Conservation (phyloP, 2,888 invertebrate genomes). For the Athripsodes cinereus region DNA sequence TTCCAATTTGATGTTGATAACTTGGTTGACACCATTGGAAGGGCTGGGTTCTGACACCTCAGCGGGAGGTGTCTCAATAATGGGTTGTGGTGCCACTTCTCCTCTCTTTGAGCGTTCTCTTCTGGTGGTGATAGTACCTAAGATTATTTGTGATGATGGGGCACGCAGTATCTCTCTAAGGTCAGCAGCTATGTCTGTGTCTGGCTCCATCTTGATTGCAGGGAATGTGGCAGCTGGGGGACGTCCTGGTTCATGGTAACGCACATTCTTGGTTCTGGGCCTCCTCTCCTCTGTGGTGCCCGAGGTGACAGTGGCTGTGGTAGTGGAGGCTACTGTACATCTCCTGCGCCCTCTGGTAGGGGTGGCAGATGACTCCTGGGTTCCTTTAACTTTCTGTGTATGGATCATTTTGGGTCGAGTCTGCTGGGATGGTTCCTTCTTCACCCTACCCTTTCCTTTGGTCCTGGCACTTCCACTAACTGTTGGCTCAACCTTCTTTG, state of each 20-base stretch:
- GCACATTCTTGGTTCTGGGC: slow-evolving; percentile 61
- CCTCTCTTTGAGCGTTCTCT: slow-evolving; percentile 14
- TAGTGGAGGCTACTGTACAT: slow-evolving; percentile 39
- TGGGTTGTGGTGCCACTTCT: neutral
- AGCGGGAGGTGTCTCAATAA: neutral
- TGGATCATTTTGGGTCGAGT: slow-evolving; percentile 72
- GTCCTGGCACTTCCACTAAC: slow-evolving; percentile 27
- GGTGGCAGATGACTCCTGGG: slow-evolving; percentile 39
- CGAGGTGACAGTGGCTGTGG: slow-evolving; percentile 8
- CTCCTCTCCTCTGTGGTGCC: slow-evolving; percentile 36
- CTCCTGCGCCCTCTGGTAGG: slow-evolving; percentile 54
- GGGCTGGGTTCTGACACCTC: neutral
- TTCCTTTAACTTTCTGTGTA: slow-evolving; percentile 58
- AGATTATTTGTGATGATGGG: slow-evolving; percentile 23
- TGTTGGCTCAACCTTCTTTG: slow-evolving; percentile 7
- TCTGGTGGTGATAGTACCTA: slow-evolving; percentile 7
- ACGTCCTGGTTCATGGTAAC: slow-evolving; percentile 39
- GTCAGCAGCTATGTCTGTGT: slow-evolving; percentile 43
- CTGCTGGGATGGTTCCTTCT: slow-evolving; percentile 33
- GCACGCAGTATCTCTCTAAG: slow-evolving; percentile 37
- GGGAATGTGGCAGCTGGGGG: slow-evolving; percentile 24
- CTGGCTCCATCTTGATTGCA: slow-evolving; percentile 34
- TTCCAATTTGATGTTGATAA: slow-evolving; percentile 37
- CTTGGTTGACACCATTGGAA: slow-evolving; percentile 11
- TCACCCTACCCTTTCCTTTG: slow-evolving; percentile 30